A percentile compares a stretch with the other conserved stretches of the same genome.
Evolutionary conservation across 2,797 vertebrate species (phyloP).

Genomic region (Peromyscus aztecus): DNA sequence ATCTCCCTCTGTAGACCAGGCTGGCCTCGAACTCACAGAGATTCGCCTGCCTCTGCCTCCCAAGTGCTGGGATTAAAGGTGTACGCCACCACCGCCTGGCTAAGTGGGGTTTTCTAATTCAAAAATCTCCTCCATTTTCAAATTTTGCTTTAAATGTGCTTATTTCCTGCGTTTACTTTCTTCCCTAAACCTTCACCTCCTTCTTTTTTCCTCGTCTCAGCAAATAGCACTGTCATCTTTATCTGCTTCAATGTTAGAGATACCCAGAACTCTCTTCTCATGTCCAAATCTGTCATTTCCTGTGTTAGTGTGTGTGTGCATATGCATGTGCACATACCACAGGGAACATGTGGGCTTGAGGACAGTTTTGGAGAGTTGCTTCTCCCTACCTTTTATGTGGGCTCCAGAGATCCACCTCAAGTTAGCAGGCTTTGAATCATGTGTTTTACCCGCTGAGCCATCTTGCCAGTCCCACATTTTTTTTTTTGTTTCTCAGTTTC

Average conservation of each 20-base stretch:
- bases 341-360: neutral
- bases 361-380: neutral
- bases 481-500: conserved; percentile 47
- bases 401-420: neutral
- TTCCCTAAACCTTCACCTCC: neutral
- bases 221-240: conserved; percentile 47
- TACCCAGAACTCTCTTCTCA: neutral
- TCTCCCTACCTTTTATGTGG: neutral
- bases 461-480: neutral
- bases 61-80: too few species aligned
- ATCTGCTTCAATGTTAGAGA: neutral
- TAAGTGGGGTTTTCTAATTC: conserved; percentile 2
- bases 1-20: too few species aligned
- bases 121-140: conserved; percentile 56
- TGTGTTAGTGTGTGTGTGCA: neutral
- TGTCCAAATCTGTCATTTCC: neutral
- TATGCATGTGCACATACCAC: too few species aligned
- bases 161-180: conserved; percentile 53
- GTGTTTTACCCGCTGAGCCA: neutral
- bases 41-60: too few species aligned
- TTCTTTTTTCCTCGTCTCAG: neutral
- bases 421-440: neutral
- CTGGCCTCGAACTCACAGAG: too few species aligned
- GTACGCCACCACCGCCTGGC: too few species aligned
- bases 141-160: conserved; percentile 55